phyloP scores from a whole-genome alignment of 2,797 vertebrate genomes.

The Hyperoplus immaculatus region DNA sequence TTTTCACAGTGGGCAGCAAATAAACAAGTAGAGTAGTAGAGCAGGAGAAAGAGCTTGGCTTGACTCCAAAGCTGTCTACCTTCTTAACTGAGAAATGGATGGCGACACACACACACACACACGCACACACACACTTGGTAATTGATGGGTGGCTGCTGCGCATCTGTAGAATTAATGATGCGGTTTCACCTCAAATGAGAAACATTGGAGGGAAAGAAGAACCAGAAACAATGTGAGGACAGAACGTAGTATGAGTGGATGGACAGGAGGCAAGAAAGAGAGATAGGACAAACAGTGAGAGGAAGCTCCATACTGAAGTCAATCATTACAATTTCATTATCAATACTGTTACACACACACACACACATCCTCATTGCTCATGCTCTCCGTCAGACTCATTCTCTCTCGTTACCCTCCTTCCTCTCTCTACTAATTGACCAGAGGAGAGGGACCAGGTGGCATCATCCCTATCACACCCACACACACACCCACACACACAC shows the following conservation, averaged over 20 bases:
- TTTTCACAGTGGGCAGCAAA: slow-evolving; percentile 22
- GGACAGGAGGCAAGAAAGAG: not conserved
- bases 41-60: slow-evolving; percentile 8
- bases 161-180: slow-evolving; percentile 62
- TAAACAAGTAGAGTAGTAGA: not conserved
- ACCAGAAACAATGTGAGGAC: slow-evolving; percentile 30
- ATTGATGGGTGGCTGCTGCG: slow-evolving; percentile 55
- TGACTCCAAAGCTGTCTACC: slow-evolving; percentile 27
- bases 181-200: slow-evolving; percentile 51
- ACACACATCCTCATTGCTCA: slow-evolving; percentile 25
- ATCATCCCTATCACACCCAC: slow-evolving; percentile 40
- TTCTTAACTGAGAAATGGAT: slow-evolving; percentile 26
- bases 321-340: slow-evolving; percentile 31
- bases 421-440: slow-evolving; percentile 85
- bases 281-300: not conserved
- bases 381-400: slow-evolving; percentile 37
- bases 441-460: slow-evolving; percentile 74
- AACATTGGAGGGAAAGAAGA: slow-evolving; percentile 13
- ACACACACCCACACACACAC: slow-evolving; percentile 27
- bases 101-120: not conserved
- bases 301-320: slow-evolving; percentile 17
- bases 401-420: slow-evolving; percentile 41
- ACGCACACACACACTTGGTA: slow-evolving; percentile 35
- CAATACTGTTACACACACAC: slow-evolving; percentile 2
- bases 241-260: slow-evolving; percentile 23